Evolutionary conservation across 2,113 vertebrate species (phyloP).

Genomic region (Archilochus colubris): DNA sequence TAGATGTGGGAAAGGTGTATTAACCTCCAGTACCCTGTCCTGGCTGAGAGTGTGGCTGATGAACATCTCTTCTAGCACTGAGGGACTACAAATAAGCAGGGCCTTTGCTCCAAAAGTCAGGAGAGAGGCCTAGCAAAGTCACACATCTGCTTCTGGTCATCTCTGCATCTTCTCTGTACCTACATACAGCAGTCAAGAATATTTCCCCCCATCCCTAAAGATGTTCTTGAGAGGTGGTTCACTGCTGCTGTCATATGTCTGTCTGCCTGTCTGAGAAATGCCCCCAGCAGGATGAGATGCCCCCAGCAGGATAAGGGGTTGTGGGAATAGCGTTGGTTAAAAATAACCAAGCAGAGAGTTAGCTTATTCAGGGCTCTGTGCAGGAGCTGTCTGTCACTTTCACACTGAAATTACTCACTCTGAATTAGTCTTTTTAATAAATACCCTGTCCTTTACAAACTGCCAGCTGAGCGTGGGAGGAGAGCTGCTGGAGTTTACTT

Average conservation of each 20-base stretch:
- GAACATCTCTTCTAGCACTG: not conserved
- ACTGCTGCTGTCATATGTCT: not conserved
- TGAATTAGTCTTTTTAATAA: constrained; percentile 27
- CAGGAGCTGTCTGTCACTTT: not conserved
- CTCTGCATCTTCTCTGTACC: not conserved
- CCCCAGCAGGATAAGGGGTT: not conserved
- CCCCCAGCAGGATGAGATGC: not conserved
- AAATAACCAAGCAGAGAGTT: constrained; percentile 48
- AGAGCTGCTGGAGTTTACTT: not conserved
- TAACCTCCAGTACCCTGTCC: not conserved
- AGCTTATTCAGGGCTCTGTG: not conserved
- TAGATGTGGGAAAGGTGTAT: not conserved
- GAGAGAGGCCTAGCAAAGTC: not conserved
- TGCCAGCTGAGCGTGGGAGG: not conserved
- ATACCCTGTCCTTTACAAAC: not conserved
- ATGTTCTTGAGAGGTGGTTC: not conserved
- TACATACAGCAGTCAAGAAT: not conserved
- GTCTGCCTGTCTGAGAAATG: not conserved
- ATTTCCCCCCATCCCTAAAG: not conserved
- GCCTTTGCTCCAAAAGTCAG: not conserved
- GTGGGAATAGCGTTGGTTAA: not conserved
- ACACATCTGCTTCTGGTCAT: not conserved
- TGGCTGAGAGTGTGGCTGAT: not conserved
- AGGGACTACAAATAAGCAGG: not conserved
- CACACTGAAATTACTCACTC: not conserved